phyloP scores from a whole-genome alignment of 2,888 invertebrate genomes.

The Teleogryllus oceanicus region DNA sequence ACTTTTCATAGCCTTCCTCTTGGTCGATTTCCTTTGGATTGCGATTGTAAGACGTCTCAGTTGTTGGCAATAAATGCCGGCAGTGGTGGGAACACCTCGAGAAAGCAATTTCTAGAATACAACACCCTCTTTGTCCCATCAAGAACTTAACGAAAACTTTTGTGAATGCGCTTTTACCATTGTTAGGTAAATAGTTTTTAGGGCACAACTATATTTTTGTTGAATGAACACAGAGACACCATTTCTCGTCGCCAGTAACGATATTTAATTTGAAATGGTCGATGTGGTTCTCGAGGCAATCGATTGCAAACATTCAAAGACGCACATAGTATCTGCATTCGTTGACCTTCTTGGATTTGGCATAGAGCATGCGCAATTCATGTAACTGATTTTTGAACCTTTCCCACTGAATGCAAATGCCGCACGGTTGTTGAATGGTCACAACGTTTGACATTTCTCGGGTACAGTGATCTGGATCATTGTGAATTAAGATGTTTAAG shows the following conservation, averaged over 20 bases:
- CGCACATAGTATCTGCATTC: neutral
- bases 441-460: neutral
- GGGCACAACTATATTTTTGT: neutral
- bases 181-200: neutral
- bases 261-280: neutral
- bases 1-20: neutral
- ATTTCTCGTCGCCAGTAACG: neutral
- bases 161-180: neutral
- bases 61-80: conserved; percentile 18
- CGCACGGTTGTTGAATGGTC: neutral
- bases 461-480: too few species aligned
- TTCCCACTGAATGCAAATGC: neutral
- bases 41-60: conserved; percentile 19
- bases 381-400: neutral
- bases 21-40: neutral
- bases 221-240: neutral
- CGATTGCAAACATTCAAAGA: neutral
- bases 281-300: neutral
- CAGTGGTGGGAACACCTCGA: neutral
- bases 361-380: neutral
- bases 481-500: neutral
- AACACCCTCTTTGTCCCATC: neutral
- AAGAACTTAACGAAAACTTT: neutral
- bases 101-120: neutral
- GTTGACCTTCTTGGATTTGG: neutral